Conservation (phyloP, 2,113 vertebrate genomes). For the Ranitomeya variabilis region DNA sequence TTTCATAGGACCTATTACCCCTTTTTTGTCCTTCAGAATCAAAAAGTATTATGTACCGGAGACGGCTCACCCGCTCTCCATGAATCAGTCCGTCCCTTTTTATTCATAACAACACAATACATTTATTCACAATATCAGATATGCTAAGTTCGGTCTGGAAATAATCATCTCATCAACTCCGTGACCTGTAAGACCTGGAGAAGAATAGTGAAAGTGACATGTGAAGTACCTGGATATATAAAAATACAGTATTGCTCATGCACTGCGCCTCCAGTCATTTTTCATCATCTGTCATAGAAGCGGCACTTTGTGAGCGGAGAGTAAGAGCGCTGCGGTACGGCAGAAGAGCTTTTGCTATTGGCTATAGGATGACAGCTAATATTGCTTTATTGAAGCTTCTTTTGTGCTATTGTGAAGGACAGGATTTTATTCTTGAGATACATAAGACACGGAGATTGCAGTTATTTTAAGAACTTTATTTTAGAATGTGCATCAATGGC, state of each 20-base stretch:
- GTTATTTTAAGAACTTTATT: background rate
- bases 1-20: background rate
- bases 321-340: background rate
- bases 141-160: constrained; percentile 46
- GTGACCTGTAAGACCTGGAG: constrained; percentile 1
- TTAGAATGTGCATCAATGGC: background rate
- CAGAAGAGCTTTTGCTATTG: background rate
- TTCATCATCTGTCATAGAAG: constrained; percentile 56
- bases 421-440: background rate
- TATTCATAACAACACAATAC: constrained; percentile 4
- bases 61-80: constrained; percentile 1
- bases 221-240: constrained; percentile 52
- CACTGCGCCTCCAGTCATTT: constrained; percentile 58
- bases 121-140: constrained; percentile 47
- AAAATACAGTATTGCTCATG: constrained; percentile 53
- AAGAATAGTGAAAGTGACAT: constrained; percentile 40
- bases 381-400: constrained; percentile 17
- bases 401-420: constrained; percentile 29
- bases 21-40: background rate
- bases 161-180: constrained; percentile 57
- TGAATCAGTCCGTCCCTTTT: background rate
- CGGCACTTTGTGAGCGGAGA: constrained; percentile 43
- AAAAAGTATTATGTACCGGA: background rate
- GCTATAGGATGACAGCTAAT: constrained; percentile 33
- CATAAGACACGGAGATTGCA: background rate